phyloP scores from a whole-genome alignment of 2,888 invertebrate species.

The Ecdyonurus torrentis region DNA sequence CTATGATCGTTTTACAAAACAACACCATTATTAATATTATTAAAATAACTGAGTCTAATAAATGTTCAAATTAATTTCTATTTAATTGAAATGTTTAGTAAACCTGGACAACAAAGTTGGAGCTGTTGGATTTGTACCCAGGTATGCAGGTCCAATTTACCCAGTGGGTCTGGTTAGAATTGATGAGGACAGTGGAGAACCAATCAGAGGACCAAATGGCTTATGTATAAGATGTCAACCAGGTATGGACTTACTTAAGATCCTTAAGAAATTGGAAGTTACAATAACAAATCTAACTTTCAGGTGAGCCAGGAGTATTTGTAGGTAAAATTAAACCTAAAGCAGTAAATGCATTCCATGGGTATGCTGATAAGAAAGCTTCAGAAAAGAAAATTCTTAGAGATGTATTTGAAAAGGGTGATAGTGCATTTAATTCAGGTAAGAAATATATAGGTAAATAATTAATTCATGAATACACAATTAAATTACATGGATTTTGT shows the following conservation, averaged over 20 bases:
- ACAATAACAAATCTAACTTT: constrained; percentile 10
- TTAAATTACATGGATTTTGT: background rate
- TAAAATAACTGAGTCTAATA: too few species aligned
- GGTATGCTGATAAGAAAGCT: constrained; percentile 53
- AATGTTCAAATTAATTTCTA: background rate
- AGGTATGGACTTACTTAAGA: constrained; percentile 20
- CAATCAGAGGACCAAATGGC: constrained; percentile 46
- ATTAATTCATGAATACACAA: background rate
- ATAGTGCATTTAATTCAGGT: constrained; percentile 74
- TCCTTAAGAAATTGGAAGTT: background rate
- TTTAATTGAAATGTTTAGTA: constrained; percentile 42
- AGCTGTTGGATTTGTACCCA: constrained; percentile 80
- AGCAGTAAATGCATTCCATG: constrained; percentile 45
- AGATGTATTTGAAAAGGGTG: constrained; percentile 71
- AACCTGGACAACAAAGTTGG: constrained; percentile 81
- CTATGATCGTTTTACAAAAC: too few species aligned
- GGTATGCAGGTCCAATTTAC: constrained; percentile 33
- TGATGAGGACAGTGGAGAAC: constrained; percentile 52
- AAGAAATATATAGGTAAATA: constrained; percentile 9
- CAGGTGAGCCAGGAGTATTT: constrained; percentile 69
- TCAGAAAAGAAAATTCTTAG: constrained; percentile 68
- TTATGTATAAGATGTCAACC: constrained; percentile 35
- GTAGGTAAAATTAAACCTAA: constrained; percentile 50
- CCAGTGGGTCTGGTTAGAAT: constrained; percentile 53
- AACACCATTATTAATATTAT: too few species aligned